Evolutionary conservation across 2,797 vertebrate genomes (phyloP).

Genomic region (Scleropages formosus): DNA sequence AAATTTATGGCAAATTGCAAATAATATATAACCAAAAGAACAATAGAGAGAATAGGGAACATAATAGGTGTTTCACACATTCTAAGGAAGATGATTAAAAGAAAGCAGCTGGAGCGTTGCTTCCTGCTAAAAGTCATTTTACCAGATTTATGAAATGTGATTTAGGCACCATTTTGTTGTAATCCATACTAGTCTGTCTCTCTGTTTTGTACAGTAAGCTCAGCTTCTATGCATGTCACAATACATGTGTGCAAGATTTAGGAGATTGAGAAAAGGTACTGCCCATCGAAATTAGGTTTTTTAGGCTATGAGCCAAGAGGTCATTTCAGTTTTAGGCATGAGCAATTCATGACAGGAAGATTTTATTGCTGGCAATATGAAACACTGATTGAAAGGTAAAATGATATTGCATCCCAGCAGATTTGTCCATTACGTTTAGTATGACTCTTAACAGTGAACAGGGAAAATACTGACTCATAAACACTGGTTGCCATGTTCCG

Average conservation of each 20-base stretch:
- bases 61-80: neutral
- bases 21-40: no score
- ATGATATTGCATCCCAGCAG: slow-evolving; percentile 60
- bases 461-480: slow-evolving; percentile 67
- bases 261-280: slow-evolving; percentile 57
- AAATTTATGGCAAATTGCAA: no score
- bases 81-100: neutral
- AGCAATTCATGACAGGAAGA: slow-evolving; percentile 68
- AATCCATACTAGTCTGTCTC: slow-evolving; percentile 2
- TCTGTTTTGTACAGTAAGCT: slow-evolving; percentile 13
- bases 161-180: slow-evolving; percentile 9
- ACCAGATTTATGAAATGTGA: neutral
- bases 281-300: slow-evolving; percentile 34
- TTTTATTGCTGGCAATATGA: slow-evolving; percentile 77
- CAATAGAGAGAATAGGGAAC: neutral
- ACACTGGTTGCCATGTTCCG: slow-evolving; percentile 65
- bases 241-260: slow-evolving; percentile 39
- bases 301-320: slow-evolving; percentile 47
- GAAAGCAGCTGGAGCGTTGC: slow-evolving; percentile 12
- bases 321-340: slow-evolving; percentile 74
- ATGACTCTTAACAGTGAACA: slow-evolving; percentile 58
- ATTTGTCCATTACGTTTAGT: slow-evolving; percentile 69
- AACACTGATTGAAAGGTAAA: slow-evolving; percentile 72
- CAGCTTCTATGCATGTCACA: slow-evolving; percentile 12
- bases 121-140: slow-evolving; percentile 12